Evolutionary conservation across 2,888 invertebrate genomes (phyloP).

Genomic region (Mythimna pallens): DNA sequence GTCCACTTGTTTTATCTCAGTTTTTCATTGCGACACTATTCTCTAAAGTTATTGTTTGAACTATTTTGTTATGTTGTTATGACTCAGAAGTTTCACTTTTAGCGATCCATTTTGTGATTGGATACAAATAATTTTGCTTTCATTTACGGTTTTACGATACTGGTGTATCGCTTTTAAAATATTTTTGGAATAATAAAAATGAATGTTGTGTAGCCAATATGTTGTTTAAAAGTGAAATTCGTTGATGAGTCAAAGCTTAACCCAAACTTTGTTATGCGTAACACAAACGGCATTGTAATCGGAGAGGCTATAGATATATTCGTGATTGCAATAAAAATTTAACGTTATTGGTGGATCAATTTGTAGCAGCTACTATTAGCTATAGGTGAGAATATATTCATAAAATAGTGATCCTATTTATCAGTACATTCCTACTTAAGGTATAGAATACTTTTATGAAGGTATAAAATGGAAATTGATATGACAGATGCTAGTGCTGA

Average conservation of each 20-base stretch:
- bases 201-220: constrained; percentile 54
- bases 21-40: constrained; percentile 83
- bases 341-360: constrained; percentile 33
- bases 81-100: constrained; percentile 80
- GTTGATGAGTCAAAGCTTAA: constrained; percentile 53
- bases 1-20: constrained; percentile 85
- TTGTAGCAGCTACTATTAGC: constrained; percentile 17
- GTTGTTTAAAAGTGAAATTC: constrained; percentile 62
- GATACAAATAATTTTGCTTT: constrained; percentile 78
- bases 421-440: constrained; percentile 26
- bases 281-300: constrained; percentile 28
- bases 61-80: constrained; percentile 75
- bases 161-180: constrained; percentile 71
- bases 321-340: constrained; percentile 34
- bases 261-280: constrained; percentile 33
- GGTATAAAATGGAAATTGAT: constrained; percentile 58
- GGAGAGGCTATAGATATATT: constrained; percentile 11
- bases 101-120: constrained; percentile 72
- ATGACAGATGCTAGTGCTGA: constrained; percentile 45
- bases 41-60: constrained; percentile 78
- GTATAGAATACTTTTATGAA: constrained; percentile 48
- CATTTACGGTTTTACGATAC: constrained; percentile 72
- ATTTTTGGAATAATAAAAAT: constrained; percentile 57
- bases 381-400: constrained; percentile 35
- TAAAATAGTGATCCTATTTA: constrained; percentile 36